Percentiles rank a stretch among this genome's conserved stretches.
These are phyloP conservation scores for Cheirogaleus major DNA, from an alignment of 2,797 vertebrate species.

Conservation along the genomic window DNA sequence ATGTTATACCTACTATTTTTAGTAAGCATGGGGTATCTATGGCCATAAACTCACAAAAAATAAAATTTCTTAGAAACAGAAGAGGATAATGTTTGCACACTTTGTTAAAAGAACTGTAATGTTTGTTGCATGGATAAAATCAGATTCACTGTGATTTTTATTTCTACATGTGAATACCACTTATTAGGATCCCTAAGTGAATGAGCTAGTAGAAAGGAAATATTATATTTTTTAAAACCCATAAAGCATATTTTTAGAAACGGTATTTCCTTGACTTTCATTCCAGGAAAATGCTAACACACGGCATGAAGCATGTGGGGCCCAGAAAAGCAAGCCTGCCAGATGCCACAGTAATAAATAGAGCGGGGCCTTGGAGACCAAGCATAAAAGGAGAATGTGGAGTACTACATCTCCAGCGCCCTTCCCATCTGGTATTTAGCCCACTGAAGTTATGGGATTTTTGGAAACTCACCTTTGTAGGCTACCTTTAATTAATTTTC, in stretches of 20 bases:
- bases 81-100: background rate
- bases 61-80: conserved; percentile 2
- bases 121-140: background rate
- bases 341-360: conserved; percentile 60
- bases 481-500: conserved; percentile 59
- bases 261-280: conserved; percentile 72
- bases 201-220: conserved; percentile 45
- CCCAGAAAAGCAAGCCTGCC: conserved; percentile 52
- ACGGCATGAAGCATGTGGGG: background rate
- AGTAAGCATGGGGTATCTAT: background rate
- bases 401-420: background rate
- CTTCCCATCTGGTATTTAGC: conserved; percentile 22
- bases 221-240: conserved; percentile 29
- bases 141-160: background rate
- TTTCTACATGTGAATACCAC: background rate
- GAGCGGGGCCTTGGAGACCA: background rate
- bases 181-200: conserved; percentile 46
- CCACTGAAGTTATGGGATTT: background rate
- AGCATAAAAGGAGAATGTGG: background rate
- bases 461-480: conserved; percentile 13
- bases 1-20: conserved; percentile 16
- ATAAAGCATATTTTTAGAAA: conserved; percentile 73
- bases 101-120: background rate
- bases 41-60: conserved; percentile 28
- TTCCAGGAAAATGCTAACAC: conserved; percentile 73